phyloP scores from a whole-genome alignment of 2,797 vertebrate species.

The Sebastes itinus region DNA sequence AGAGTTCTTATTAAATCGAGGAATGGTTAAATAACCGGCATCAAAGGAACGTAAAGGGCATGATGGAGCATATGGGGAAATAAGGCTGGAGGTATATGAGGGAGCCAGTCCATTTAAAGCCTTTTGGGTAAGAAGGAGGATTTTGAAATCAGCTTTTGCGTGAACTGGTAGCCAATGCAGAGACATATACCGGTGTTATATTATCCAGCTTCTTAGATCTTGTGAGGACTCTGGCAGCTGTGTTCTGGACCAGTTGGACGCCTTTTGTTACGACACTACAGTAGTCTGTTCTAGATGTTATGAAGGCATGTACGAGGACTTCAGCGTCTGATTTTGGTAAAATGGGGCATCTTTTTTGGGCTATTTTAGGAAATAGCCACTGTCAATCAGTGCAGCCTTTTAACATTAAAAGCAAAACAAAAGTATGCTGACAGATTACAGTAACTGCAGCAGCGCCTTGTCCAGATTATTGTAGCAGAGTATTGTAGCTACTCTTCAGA shows the following conservation, averaged over 20 bases:
- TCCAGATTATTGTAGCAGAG: conserved; percentile 20
- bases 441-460: not conserved
- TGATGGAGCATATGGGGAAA: not conserved
- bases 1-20: not conserved
- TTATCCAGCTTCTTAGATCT: not conserved
- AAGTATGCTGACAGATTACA: not conserved
- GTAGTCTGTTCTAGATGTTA: not conserved
- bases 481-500: conserved; percentile 49
- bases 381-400: not conserved
- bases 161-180: not conserved
- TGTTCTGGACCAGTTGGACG: not conserved
- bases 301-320: not conserved
- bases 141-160: not conserved
- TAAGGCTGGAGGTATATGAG: not conserved
- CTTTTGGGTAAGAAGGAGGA: not conserved
- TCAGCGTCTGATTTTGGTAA: not conserved
- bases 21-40: not conserved
- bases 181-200: not conserved
- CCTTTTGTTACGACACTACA: not conserved
- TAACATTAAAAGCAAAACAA: conserved; percentile 9
- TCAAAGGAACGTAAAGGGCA: not conserved
- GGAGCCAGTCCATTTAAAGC: not conserved
- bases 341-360: not conserved
- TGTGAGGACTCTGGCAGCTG: not conserved
- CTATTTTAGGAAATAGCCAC: not conserved